These are phyloP conservation scores for Mimas tiliae DNA, from an alignment of 2,888 invertebrate genomes.

Conservation along the genomic window DNA sequence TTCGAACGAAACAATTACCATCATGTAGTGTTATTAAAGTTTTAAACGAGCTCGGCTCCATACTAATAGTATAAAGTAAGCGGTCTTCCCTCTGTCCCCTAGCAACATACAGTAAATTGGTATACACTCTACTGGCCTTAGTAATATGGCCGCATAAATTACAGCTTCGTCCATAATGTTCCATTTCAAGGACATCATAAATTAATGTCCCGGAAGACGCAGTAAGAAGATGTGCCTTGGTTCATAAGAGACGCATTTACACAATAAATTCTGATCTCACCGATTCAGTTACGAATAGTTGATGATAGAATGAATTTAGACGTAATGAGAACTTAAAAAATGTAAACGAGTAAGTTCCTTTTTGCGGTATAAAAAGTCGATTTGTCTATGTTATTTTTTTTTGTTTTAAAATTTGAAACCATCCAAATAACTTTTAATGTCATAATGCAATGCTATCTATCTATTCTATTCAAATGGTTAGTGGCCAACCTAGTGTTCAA, in stretches of 20 bases:
- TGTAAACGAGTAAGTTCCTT: background rate
- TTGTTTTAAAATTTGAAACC: too few relatives aligned
- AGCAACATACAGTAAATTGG: constrained; percentile 4
- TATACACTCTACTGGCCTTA: constrained; percentile 18
- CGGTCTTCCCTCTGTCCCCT: background rate
- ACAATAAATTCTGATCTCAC: constrained; percentile 24
- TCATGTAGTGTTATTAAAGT: constrained; percentile 17
- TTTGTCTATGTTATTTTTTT: too few relatives aligned
- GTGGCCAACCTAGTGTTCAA: too few relatives aligned
- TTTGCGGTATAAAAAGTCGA: too few relatives aligned
- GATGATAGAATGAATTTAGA: background rate
- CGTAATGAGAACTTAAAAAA: background rate
- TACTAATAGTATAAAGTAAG: constrained; percentile 10
- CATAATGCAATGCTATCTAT: too few relatives aligned
- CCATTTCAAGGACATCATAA: constrained; percentile 43
- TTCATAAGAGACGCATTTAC: constrained; percentile 39
- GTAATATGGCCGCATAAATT: constrained; percentile 30
- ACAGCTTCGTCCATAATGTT: constrained; percentile 32
- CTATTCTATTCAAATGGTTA: too few relatives aligned
- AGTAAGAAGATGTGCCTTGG: constrained; percentile 36
- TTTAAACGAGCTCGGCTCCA: background rate
- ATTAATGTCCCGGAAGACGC: constrained; percentile 34
- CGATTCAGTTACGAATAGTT: background rate
- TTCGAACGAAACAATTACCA: constrained; percentile 7
- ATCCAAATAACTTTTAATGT: too few relatives aligned